Conservation (phyloP, 1,140 invertebrate species). For the Heliothis virescens region DNA sequence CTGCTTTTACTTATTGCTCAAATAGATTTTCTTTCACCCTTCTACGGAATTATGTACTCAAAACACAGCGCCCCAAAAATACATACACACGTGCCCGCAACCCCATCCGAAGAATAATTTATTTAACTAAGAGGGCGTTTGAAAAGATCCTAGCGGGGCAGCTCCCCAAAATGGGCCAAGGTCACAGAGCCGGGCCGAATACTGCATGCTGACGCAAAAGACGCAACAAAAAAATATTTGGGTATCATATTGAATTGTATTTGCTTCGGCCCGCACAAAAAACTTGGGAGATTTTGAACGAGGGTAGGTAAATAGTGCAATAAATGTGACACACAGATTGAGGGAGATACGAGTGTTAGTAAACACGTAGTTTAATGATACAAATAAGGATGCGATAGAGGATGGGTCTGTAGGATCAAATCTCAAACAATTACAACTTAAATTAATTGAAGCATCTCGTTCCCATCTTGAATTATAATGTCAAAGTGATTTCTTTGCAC, state of each 20-base stretch:
- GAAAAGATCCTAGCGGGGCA: slow-evolving; percentile 39
- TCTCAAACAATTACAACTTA: no score
- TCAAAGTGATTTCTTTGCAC: no score
- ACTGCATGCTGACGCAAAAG: slow-evolving; percentile 1
- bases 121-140: slow-evolving; percentile 40
- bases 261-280: slow-evolving; percentile 26
- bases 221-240: slow-evolving; percentile 16
- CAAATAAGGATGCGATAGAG: slow-evolving; percentile 1
- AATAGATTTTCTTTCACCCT: no score
- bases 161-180: slow-evolving; percentile 45
- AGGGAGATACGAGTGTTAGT: neutral
- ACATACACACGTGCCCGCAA: slow-evolving; percentile 13
- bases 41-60: neutral
- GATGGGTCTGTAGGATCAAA: neutral
- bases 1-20: no score
- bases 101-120: slow-evolving; percentile 46
- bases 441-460: no score
- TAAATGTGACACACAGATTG: slow-evolving; percentile 21
- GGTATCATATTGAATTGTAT: neutral
- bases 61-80: slow-evolving; percentile 18
- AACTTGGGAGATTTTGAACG: neutral
- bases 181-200: slow-evolving; percentile 14
- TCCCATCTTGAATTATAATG: no score
- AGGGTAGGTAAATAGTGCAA: slow-evolving; percentile 28
- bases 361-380: slow-evolving; percentile 3